Percentiles rank a stretch among this genome's conserved stretches.
phyloP scores from a whole-genome alignment of 2,113 vertebrate genomes.

The Gila orcuttii region DNA sequence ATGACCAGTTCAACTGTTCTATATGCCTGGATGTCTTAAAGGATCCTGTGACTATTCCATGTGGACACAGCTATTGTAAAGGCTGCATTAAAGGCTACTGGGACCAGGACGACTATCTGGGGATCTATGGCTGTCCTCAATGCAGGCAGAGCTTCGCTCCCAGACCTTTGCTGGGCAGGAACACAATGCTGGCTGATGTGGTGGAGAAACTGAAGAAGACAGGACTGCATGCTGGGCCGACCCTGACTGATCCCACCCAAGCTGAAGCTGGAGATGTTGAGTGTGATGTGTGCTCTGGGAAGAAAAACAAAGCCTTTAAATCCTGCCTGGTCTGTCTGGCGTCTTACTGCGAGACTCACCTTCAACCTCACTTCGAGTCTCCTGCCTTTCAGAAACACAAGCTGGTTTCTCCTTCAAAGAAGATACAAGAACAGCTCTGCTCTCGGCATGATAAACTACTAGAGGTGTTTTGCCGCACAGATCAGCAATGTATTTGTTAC shows the following conservation, averaged over 20 bases:
- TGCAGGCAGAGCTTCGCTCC: slow-evolving; percentile 75
- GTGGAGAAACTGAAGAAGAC: slow-evolving; percentile 72
- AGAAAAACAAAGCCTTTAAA: slow-evolving; percentile 87
- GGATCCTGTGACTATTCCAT: slow-evolving; percentile 76
- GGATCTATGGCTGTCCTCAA: slow-evolving; percentile 74
- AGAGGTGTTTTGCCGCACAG: slow-evolving; percentile 78
- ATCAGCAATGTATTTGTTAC: slow-evolving; percentile 76
- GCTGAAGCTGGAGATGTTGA: slow-evolving; percentile 69
- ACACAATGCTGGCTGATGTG: slow-evolving; percentile 79
- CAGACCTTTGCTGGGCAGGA: slow-evolving; percentile 72
- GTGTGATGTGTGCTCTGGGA: slow-evolving; percentile 91
- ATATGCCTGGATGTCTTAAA: slow-evolving; percentile 75
- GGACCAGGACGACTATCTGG: slow-evolving; percentile 75
- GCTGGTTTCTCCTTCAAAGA: slow-evolving; percentile 77
- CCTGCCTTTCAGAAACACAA: slow-evolving; percentile 91
- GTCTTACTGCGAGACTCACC: slow-evolving; percentile 91
- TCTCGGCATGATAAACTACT: slow-evolving; percentile 74
- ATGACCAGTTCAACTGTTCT: slow-evolving; percentile 78
- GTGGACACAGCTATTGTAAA: slow-evolving; percentile 79
- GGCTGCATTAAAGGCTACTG: slow-evolving; percentile 75
- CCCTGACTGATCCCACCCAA: slow-evolving; percentile 20
- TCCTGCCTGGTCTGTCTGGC: slow-evolving; percentile 94
- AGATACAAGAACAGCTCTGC: slow-evolving; percentile 73
- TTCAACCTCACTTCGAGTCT: slow-evolving; percentile 92
- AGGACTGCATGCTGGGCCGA: slow-evolving; percentile 34